Evolutionary conservation across 2,888 invertebrate species (phyloP).

Genomic region (Athrips mouffetella): DNA sequence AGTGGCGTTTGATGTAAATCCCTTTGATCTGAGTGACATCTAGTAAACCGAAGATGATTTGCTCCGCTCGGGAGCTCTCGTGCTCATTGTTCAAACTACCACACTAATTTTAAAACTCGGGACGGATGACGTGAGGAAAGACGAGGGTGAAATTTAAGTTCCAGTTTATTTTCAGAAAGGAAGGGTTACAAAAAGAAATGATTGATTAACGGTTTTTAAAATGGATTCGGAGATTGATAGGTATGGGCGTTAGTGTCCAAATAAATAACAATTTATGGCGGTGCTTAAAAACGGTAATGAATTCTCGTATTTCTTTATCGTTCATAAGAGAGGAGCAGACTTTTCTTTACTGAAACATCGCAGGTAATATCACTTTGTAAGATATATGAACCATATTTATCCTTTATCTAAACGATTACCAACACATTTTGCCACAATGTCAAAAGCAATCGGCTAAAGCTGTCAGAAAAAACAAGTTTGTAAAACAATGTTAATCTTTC

Average conservation of each 20-base stretch:
- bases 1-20: conserved; percentile 60
- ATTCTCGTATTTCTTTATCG: conserved; percentile 15
- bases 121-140: conserved; percentile 58
- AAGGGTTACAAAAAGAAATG: conserved; percentile 32
- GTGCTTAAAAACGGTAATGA: conserved; percentile 1
- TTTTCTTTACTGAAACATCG: too few species aligned
- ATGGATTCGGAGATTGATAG: conserved; percentile 32
- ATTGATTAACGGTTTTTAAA: conserved; percentile 37
- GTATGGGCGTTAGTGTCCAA: conserved; percentile 12
- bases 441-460: too few species aligned
- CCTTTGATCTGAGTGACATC: conserved; percentile 71
- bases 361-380: too few species aligned
- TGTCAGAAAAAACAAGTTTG: too few species aligned
- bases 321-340: too few species aligned
- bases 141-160: conserved; percentile 37
- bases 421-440: too few species aligned
- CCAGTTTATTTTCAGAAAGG: conserved; percentile 22
- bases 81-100: conserved; percentile 18
- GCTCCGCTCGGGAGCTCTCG: conserved; percentile 49
- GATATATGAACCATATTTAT: too few species aligned
- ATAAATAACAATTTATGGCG: conserved; percentile 10
- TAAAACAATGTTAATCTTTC: too few species aligned
- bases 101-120: conserved; percentile 50
- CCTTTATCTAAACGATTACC: too few species aligned
- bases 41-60: conserved; percentile 68